Evolutionary conservation across 2,113 vertebrate species (phyloP).

Genomic region (Daboia siamensis): DNA sequence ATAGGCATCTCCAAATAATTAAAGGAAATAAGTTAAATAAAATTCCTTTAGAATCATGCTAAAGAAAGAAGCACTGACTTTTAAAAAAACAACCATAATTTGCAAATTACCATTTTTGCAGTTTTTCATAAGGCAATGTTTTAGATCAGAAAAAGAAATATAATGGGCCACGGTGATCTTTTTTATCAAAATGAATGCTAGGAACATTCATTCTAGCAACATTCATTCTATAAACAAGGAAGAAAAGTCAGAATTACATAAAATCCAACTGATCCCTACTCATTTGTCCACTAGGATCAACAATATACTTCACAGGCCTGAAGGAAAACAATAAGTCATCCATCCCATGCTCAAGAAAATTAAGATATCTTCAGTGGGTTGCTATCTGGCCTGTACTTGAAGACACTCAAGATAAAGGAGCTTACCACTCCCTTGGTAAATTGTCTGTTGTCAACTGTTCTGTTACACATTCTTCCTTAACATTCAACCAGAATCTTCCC

Average conservation of each 20-base stretch:
- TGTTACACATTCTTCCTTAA: background rate
- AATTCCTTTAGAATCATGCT: background rate
- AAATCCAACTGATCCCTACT: background rate
- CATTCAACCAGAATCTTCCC: background rate
- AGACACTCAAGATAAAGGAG: background rate
- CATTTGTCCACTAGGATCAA: background rate
- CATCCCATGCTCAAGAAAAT: background rate
- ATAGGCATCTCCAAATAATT: background rate
- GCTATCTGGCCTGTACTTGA: background rate
- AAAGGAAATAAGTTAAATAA: background rate
- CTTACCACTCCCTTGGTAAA: background rate
- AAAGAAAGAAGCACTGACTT: background rate
- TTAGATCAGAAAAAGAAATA: background rate
- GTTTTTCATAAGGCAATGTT: background rate
- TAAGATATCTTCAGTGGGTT: background rate
- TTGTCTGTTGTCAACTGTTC: background rate
- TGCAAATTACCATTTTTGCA: background rate
- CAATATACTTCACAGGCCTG: background rate
- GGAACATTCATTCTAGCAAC: background rate
- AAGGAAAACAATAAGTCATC: background rate
- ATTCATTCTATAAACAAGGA: background rate
- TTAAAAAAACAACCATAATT: constrained; percentile 3
- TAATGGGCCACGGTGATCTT: background rate
- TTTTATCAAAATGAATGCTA: background rate
- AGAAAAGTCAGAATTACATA: background rate